Base-by-base conservation (phyloP, 1,140 invertebrate genomes). In the Zaprionus lachaisei region DNA sequence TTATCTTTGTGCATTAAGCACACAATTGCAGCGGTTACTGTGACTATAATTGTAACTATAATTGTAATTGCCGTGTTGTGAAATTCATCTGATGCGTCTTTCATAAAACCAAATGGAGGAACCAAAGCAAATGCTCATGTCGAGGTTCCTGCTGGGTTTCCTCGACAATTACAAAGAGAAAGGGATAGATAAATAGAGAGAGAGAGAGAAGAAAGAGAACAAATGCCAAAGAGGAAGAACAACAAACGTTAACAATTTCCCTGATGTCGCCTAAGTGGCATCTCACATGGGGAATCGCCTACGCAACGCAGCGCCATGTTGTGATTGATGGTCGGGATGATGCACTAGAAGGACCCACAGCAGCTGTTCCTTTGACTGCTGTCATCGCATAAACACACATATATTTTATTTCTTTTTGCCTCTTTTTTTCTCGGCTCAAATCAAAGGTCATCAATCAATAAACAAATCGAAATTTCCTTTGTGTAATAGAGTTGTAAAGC, bases 1-100 rank as follows among this genome's bases (percentile, higher is more conserved):
- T 75, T 75, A 71, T 64, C 60, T 41, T 34, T 51, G 51, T 47
- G 54, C 67, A 60, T 61, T 73, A 54, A 34, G 11, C 71, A 34
- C 71, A 55, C 47, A 44, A 54, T 41, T 61, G 20, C 12, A 44
- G 34, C 20, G 2, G 14, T 22, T 60, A 81, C 22, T 63, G 81
- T 47, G 77, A 77, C 76, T 58, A 57, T 66, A 67, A 81, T 38
- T 60, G 82, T 47, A 70, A 78, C 76, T 58, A 57, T 66, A 22
- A 56, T 31, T 56, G 54, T 56, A 65, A 80, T 77, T 63, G 56
- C 38, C 22, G 15, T 22, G 24, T 24, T 34, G 17, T 24, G 24
- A 58, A 70, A 57, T 63, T 57, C 71, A 58, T 34, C 38, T 62
- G 49, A 60, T 31, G 31, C 37, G 17, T 1, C 47, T 49, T 62